Percentiles rank a stretch among this genome's conserved stretches.
phyloP scores from a whole-genome alignment of 2,888 invertebrate genomes.

The Hyppa rectilinea region DNA sequence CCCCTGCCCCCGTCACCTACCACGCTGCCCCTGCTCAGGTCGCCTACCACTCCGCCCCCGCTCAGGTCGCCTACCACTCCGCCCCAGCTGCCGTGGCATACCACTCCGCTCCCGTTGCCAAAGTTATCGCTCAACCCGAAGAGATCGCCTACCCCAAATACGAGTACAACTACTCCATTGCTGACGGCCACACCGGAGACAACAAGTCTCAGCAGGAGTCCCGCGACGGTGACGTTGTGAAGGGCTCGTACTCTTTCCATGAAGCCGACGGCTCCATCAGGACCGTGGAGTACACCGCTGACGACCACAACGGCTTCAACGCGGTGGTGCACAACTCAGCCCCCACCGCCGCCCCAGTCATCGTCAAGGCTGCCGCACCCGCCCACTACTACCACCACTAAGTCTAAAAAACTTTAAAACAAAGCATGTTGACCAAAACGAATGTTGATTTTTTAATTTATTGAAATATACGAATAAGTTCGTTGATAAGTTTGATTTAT shows the following conservation, averaged over 20 bases:
- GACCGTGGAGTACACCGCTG: slow-evolving; percentile 88
- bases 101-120: slow-evolving; percentile 72
- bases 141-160: slow-evolving; percentile 76
- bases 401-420: slow-evolving; percentile 35
- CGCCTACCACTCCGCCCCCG: slow-evolving; percentile 67
- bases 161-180: slow-evolving; percentile 88
- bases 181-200: slow-evolving; percentile 89
- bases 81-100: slow-evolving; percentile 71
- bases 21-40: slow-evolving; percentile 66
- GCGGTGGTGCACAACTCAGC: slow-evolving; percentile 82
- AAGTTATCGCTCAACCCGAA: slow-evolving; percentile 68
- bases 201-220: slow-evolving; percentile 87
- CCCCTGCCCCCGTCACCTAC: slow-evolving; percentile 62
- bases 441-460: slow-evolving; percentile 73
- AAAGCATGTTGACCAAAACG: slow-evolving; percentile 55
- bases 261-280: slow-evolving; percentile 89
- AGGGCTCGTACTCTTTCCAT: slow-evolving; percentile 87
- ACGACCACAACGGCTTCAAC: slow-evolving; percentile 86
- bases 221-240: slow-evolving; percentile 88
- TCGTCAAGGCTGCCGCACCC: slow-evolving; percentile 77
- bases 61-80: slow-evolving; percentile 69
- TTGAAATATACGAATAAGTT: slow-evolving; percentile 72
- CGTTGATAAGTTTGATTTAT: slow-evolving; percentile 37
- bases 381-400: slow-evolving; percentile 80
- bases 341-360: slow-evolving; percentile 75